These are phyloP conservation scores for Scaptomyza graminum DNA, from an alignment of 1,140 invertebrate genomes.

Conservation along the genomic window DNA sequence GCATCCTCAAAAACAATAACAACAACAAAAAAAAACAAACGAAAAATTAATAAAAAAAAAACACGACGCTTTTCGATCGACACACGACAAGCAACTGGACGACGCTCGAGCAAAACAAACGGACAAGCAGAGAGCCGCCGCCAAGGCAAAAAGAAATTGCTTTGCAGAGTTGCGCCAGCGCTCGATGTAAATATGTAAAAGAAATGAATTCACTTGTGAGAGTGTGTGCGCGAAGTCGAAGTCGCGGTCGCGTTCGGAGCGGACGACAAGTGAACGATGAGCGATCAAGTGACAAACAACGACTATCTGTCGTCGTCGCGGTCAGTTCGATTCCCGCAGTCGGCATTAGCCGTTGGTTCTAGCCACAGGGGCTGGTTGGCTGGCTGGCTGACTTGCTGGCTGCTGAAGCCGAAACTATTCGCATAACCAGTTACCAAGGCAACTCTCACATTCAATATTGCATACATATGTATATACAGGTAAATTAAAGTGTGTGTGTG, in stretches of 20 bases:
- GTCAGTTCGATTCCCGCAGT: constrained; percentile 23
- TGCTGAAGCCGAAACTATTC: constrained; percentile 58
- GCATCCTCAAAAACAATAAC: neutral
- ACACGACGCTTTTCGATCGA: constrained; percentile 14
- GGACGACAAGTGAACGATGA: constrained; percentile 61
- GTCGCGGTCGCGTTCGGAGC: constrained; percentile 1
- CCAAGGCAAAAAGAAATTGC: neutral
- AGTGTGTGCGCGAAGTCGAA: neutral
- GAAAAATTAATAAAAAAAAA: neutral
- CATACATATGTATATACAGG: constrained; percentile 27
- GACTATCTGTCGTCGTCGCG: constrained; percentile 45
- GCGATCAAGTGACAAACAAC: constrained; percentile 64
- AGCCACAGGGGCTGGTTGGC: constrained; percentile 53
- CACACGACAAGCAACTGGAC: constrained; percentile 27
- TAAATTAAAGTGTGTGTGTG: constrained; percentile 18
- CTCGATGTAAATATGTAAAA: neutral
- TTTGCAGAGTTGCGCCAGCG: neutral
- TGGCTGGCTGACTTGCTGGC: constrained; percentile 16
- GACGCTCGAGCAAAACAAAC: constrained; percentile 36
- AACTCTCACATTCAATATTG: constrained; percentile 20
- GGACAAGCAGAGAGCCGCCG: constrained; percentile 15
- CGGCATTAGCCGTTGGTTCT: constrained; percentile 61
- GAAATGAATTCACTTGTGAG: neutral
- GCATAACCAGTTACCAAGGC: constrained; percentile 75
- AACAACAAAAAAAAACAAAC: neutral